Base-by-base conservation (phyloP, 2,888 invertebrate genomes). In the Isotomurus palustris region DNA sequence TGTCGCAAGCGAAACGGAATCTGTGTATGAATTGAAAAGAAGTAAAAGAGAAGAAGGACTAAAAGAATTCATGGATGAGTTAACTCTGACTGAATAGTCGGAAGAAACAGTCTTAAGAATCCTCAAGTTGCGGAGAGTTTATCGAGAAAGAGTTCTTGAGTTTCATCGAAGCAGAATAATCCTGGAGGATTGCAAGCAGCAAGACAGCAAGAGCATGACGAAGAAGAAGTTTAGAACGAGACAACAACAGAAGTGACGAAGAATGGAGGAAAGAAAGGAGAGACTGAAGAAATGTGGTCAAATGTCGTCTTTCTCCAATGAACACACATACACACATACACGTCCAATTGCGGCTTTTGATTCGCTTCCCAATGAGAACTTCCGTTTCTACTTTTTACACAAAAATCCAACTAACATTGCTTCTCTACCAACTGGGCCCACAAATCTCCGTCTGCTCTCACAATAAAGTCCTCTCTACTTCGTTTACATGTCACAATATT, bases 231-330 rank as follows among this genome's bases (percentile, higher is more conserved):
- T 38, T 38, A n/a, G 38, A 38, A 17, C 19, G 5, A 38, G 38
- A 5, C 38, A 17, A 4, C 14, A 38, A 38, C 38, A 19, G 38
- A 8, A 43, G 24, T 22, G 43, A 43, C 43, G 43, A 43, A 24
- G 29, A 47, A 17, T 25, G 10, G 32, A 10, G 32, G 32, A 40
- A n/a, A 19, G 40, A 49, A 54, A 32, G 50, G 41, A 25, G 28
- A 43, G 22, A 50, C 53, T 50, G 55, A 60, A 36, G 56, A 53
- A 24, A 32, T 45, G 41, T 50, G 64, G 64, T 64, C 64, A 64
- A 64, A 64, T 64, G 64, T 64, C 64, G 60, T 61, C 58, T 59
- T 57, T 58, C 52, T 38, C 57, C 58, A 60, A 57, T 57, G 64
- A 45, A 35, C 64, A 61, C 40, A 48, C 52, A 43, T 58, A 56